Evolutionary conservation across 1,140 invertebrate species (phyloP).

Genomic region (Drosophila nikananu): DNA sequence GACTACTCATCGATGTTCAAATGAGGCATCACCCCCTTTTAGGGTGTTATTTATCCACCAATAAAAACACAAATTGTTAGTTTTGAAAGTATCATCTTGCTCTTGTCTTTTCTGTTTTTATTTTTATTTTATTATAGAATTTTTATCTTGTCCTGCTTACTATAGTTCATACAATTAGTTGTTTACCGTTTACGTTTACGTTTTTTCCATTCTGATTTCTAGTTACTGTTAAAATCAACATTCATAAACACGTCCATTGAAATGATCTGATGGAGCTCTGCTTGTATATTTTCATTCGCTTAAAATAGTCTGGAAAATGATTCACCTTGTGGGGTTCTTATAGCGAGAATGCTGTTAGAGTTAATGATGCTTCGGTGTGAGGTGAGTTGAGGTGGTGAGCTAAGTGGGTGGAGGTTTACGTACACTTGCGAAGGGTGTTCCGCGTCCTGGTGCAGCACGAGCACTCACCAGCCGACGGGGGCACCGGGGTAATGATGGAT

Average conservation of each 20-base stretch:
- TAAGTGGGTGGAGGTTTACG: constrained; percentile 22
- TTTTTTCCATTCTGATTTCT: constrained; percentile 57
- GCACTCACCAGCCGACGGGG: constrained; percentile 1
- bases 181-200: constrained; percentile 39
- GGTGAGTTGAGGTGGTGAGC: constrained; percentile 7
- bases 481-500: constrained; percentile 26
- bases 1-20: constrained; percentile 36
- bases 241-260: constrained; percentile 74
- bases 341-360: constrained; percentile 37
- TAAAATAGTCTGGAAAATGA: constrained; percentile 54
- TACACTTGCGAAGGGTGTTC: constrained; percentile 29
- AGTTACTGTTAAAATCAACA: constrained; percentile 78
- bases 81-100: constrained; percentile 74
- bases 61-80: constrained; percentile 31
- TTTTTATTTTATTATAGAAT: constrained; percentile 71
- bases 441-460: constrained; percentile 1
- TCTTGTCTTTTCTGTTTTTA: constrained; percentile 60
- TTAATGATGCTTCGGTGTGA: constrained; percentile 32
- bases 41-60: background rate
- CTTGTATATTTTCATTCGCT: constrained; percentile 44
- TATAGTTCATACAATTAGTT: constrained; percentile 65
- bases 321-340: constrained; percentile 26
- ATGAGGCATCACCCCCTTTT: background rate
- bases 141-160: constrained; percentile 72
- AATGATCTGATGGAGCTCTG: constrained; percentile 68